Evolutionary conservation across 2,113 vertebrate genomes (phyloP).

Genomic region (Taxidea taxus): DNA sequence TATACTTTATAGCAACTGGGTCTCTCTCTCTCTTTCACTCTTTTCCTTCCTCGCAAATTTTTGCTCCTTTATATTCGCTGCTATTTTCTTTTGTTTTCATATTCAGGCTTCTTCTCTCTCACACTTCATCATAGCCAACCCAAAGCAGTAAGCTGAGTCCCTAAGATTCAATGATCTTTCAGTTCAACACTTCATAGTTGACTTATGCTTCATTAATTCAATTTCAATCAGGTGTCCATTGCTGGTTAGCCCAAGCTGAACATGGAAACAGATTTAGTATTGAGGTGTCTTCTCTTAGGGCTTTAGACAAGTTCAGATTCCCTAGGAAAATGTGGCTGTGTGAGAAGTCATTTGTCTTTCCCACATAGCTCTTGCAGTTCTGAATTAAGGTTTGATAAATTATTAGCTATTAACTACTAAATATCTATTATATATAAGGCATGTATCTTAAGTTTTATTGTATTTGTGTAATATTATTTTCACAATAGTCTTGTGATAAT

Average conservation of each 20-base stretch:
- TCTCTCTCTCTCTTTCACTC: background rate
- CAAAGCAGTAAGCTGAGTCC: background rate
- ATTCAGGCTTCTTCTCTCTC: background rate
- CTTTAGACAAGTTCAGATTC: background rate
- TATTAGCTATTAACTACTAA: background rate
- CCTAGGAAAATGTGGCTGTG: background rate
- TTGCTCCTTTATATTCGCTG: background rate
- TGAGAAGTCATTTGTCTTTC: background rate
- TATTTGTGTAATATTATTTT: background rate
- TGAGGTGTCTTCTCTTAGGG: background rate
- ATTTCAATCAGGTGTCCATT: background rate
- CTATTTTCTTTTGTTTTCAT: background rate
- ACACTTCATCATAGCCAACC: background rate
- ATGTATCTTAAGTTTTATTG: background rate
- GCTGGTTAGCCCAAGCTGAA: background rate
- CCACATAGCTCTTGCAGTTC: background rate
- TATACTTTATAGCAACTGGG: background rate
- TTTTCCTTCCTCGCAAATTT: background rate
- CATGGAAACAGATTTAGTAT: background rate
- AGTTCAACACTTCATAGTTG: background rate
- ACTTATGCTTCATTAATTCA: background rate
- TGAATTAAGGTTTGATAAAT: background rate
- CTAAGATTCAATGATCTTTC: background rate
- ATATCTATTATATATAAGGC: background rate
- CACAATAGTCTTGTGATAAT: background rate